These are phyloP conservation scores for Bucorvus abyssinicus DNA, from an alignment of 2,797 vertebrate genomes.

Conservation along the genomic window DNA sequence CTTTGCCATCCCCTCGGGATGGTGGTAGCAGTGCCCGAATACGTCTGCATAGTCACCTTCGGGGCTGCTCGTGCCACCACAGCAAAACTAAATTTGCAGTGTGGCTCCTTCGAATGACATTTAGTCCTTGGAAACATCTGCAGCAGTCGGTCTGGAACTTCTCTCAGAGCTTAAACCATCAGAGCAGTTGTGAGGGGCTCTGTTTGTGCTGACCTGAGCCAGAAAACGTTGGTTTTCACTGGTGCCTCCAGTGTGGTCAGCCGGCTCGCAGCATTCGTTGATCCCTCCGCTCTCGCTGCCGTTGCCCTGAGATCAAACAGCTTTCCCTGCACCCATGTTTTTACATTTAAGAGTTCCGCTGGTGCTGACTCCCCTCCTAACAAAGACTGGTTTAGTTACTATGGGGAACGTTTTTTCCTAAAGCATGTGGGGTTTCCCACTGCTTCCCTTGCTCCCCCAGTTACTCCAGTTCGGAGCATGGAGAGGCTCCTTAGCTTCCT, in stretches of 20 bases:
- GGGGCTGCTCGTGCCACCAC: rapidly evolving
- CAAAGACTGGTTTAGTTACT: neutral
- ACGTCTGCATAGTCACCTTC: neutral
- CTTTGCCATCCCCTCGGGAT: neutral
- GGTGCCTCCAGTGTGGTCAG: neutral
- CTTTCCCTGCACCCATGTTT: neutral
- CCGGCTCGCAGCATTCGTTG: neutral
- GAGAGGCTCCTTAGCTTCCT: neutral
- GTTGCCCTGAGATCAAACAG: neutral
- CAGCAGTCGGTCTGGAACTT: neutral
- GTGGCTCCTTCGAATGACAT: neutral
- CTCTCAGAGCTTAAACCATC: neutral
- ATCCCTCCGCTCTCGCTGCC: neutral
- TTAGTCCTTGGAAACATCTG: neutral
- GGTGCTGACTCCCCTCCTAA: neutral
- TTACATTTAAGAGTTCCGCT: neutral
- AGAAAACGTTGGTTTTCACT: neutral
- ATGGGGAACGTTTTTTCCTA: neutral
- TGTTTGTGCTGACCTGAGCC: neutral
- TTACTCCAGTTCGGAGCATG: neutral
- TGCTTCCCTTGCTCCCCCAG: rapidly evolving
- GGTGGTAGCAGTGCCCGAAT: rapidly evolving
- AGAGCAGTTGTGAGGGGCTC: neutral
- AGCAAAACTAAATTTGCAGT: rapidly evolving
- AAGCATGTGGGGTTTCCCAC: rapidly evolving